phyloP scores from a whole-genome alignment of 2,113 vertebrate genomes.

The Neolamprologus sp. region DNA sequence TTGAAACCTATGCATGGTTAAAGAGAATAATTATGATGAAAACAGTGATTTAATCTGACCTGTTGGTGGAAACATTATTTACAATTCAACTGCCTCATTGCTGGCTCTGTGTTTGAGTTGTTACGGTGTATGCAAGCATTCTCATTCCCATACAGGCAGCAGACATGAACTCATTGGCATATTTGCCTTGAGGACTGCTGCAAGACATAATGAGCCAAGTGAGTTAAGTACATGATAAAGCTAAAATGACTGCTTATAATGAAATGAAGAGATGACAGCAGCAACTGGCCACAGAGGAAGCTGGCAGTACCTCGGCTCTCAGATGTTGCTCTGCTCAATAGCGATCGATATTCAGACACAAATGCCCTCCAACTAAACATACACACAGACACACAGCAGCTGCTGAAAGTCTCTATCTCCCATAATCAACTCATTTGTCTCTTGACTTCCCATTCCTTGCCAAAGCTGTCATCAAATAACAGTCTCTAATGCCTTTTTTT shows the following conservation, averaged over 20 bases:
- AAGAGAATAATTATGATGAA: not conserved
- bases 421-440: not conserved
- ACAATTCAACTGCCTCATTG: not conserved
- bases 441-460: not conserved
- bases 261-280: slow-evolving; percentile 17
- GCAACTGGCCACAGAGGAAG: not conserved
- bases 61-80: not conserved
- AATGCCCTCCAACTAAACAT: not conserved
- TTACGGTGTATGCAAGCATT: not conserved
- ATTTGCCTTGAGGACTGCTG: slow-evolving; percentile 1
- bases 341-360: slow-evolving; percentile 28
- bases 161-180: not conserved
- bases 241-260: slow-evolving; percentile 10
- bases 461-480: not conserved
- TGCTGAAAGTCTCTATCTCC: not conserved
- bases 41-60: not conserved
- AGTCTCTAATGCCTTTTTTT: not conserved
- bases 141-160: not conserved
- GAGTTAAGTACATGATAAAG: slow-evolving; percentile 9
- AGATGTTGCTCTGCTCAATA: slow-evolving; percentile 22
- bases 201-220: not conserved
- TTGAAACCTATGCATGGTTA: not conserved
- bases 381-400: not conserved
- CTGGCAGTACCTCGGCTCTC: slow-evolving; percentile 2
- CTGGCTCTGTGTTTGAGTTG: not conserved